Base-by-base conservation (phyloP, 2,888 invertebrate species). In the Chorisops tibialis region DNA sequence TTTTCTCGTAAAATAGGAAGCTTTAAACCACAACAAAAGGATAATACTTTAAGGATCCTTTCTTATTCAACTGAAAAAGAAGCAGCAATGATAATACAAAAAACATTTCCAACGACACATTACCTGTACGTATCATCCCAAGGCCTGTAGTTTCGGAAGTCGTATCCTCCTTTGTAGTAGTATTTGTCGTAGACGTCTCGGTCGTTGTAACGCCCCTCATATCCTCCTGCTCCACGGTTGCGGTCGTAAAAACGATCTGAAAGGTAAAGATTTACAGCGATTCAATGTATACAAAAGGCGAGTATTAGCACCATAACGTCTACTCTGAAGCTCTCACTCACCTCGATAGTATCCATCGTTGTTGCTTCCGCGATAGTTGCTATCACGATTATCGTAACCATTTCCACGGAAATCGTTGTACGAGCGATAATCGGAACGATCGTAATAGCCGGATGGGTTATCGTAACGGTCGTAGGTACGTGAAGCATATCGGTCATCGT, bases 41-140 rank as follows among this genome's bases (percentile, higher is more conserved):
- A 30, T 30, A 30, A 30, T 7, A 30, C 30, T n/a, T n/a, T n/a
- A n/a, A n/a, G n/a, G n/a, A n/a, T n/a, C n/a, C n/a, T n/a, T n/a
- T n/a, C n/a, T n/a, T n/a, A n/a, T n/a, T n/a, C n/a, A n/a, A n/a
- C n/a, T n/a, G n/a, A n/a, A n/a, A 37, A 18, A 43, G 43, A 43
- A 43, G 9, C 7, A 14, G 24, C 35, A 21, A 30, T 7, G 1
- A 30, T 30, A 30, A 9, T 7, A 30, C 3, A 30, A 30, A 30
- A n/a, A 30, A 7, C 30, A 7, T 30, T 5, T 9, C 5, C 1
- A 30, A 38, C 47, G 60, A 49, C 59, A 71, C 70, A 65, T 72
- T 78, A 78, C 79, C 79, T 76, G 73, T 76, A 77, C 43, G 75
- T 74, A 65, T 78, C 76, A 73, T 78, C 78, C 72, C 71, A 77